Conservation (phyloP, 2,113 vertebrate species). For the Callocephalon fimbriatum region DNA sequence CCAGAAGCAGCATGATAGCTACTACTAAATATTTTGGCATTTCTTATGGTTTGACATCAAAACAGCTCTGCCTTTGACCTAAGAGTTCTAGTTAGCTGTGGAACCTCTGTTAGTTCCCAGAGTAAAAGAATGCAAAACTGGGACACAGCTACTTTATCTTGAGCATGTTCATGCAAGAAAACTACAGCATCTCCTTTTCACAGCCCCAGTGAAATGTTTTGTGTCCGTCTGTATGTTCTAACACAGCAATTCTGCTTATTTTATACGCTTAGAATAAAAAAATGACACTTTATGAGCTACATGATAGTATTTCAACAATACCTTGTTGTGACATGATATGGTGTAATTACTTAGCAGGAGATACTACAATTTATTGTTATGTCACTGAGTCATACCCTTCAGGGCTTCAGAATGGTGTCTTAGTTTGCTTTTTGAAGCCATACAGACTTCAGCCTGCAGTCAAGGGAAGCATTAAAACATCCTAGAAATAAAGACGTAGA, state of each 20-base stretch:
- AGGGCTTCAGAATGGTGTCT: slow-evolving; percentile 18
- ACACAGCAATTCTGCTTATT: slow-evolving; percentile 7
- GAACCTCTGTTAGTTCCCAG: not conserved
- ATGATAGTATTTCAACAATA: slow-evolving; percentile 46
- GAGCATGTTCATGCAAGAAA: slow-evolving; percentile 6
- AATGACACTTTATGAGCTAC: slow-evolving; percentile 26
- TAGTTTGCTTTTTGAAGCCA: slow-evolving; percentile 14
- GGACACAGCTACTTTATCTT: not conserved
- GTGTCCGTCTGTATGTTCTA: not conserved
- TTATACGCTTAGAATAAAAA: slow-evolving; percentile 48
- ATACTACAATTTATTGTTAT: slow-evolving; percentile 44
- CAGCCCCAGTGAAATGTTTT: not conserved
- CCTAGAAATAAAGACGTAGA: not conserved
- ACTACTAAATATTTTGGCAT: not conserved
- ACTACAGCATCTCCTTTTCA: not conserved
- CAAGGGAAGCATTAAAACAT: not conserved
- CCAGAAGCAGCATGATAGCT: not conserved
- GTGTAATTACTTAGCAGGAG: slow-evolving; percentile 41
- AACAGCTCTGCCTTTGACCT: not conserved
- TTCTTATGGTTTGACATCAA: not conserved
- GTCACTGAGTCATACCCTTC: slow-evolving; percentile 34
- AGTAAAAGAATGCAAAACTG: not conserved
- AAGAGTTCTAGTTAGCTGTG: not conserved
- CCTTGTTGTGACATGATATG: slow-evolving; percentile 46
- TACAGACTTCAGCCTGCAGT: not conserved